Conservation (phyloP, 2,113 vertebrate genomes). For the Cranoglanis bouderius region DNA sequence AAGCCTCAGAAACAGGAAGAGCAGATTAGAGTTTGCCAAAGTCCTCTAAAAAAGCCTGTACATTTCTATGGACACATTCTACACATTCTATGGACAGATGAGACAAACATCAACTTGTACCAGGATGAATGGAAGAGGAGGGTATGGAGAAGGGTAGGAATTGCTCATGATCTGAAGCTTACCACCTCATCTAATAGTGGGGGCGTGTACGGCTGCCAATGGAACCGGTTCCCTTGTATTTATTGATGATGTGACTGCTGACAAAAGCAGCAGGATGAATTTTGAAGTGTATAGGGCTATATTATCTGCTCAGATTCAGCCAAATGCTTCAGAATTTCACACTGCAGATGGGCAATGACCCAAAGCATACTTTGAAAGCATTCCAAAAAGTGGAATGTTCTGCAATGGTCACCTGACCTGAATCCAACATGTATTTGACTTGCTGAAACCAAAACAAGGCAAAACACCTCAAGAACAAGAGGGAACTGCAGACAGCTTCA, state of each 20-base stretch:
- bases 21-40: not conserved
- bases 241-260: not conserved
- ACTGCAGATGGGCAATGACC: not conserved
- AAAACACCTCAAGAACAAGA: not conserved
- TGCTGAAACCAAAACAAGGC: not conserved
- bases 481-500: not conserved
- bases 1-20: not conserved
- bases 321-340: not conserved
- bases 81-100: not conserved
- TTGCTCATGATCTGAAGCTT: not conserved
- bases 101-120: not conserved
- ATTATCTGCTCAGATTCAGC: not conserved
- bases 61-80: not conserved
- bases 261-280: not conserved
- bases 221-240: not conserved
- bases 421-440: not conserved
- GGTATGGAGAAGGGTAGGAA: not conserved
- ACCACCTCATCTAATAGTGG: not conserved
- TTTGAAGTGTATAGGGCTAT: not conserved
- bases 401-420: not conserved
- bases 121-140: not conserved
- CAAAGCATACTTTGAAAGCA: not conserved
- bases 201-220: not conserved
- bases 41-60: not conserved
- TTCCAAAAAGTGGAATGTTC: not conserved